These are phyloP conservation scores for Boulengeromyrus knoepffleri DNA, from an alignment of 2,113 vertebrate genomes.

Conservation along the genomic window DNA sequence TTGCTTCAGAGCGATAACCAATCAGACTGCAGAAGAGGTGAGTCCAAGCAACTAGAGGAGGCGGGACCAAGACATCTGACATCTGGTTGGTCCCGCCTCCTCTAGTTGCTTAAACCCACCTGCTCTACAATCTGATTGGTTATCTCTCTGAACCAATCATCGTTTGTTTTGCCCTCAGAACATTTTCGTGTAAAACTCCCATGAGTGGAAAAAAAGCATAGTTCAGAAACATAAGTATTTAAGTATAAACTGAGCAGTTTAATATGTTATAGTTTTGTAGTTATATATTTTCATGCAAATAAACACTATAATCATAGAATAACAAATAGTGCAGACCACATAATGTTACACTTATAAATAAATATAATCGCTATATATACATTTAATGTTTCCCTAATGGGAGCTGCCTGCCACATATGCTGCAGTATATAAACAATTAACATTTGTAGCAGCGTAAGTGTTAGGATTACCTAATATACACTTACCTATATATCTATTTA, in stretches of 20 bases:
- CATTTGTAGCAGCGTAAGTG: not conserved
- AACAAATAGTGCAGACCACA: not conserved
- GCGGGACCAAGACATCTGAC: not conserved
- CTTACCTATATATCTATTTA: not conserved
- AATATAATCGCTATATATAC: not conserved
- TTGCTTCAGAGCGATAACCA: not conserved
- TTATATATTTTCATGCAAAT: not conserved
- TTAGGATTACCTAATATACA: not conserved
- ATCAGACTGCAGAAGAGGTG: not conserved
- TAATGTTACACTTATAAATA: not conserved
- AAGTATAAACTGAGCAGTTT: not conserved
- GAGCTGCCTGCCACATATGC: not conserved
- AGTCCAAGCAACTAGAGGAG: not conserved
- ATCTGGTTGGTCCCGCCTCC: not conserved
- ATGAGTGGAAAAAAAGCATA: not conserved
- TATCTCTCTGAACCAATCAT: not conserved
- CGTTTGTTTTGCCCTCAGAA: not conserved
- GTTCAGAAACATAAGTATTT: not conserved
- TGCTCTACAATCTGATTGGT: not conserved
- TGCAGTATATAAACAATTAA: not conserved
- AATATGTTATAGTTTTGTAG: not conserved
- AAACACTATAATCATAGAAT: not conserved
- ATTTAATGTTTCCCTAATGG: not conserved
- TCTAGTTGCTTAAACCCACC: too few species aligned
- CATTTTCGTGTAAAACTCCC: not conserved